Percentiles rank a stretch among this genome's conserved stretches.
phyloP scores from a whole-genome alignment of 53 echinoderm and acorn worm species.

The Holothuria leucospilota region DNA sequence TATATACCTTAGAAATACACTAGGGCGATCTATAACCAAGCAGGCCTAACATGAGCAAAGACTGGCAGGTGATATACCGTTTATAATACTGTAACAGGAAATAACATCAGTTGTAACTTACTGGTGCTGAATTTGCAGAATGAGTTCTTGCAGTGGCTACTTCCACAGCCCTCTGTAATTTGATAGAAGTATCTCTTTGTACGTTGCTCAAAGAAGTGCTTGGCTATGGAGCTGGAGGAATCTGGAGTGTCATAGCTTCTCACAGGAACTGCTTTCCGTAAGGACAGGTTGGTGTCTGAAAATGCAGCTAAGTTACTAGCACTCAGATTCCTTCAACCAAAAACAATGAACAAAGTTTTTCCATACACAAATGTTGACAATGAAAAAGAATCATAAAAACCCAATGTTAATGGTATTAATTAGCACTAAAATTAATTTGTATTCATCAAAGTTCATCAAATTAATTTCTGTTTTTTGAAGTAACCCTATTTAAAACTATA shows the following conservation, averaged over 20 bases:
- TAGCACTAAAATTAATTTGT: too few species aligned
- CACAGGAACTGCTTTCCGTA: conserved; percentile 77
- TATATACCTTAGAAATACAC: too few species aligned
- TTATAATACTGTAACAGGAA: too few species aligned
- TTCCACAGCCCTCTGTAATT: conserved; percentile 83
- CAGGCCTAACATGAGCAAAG: too few species aligned
- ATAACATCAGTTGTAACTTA: not conserved
- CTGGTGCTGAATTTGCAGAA: conserved; percentile 81
- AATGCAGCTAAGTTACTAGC: conserved; percentile 93
- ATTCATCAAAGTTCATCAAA: too few species aligned
- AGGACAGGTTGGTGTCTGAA: conserved; percentile 93
- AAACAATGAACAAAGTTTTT: not conserved
- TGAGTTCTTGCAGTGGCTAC: conserved; percentile 72
- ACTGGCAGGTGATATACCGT: too few species aligned
- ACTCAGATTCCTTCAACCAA: conserved; percentile 80
- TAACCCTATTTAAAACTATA: too few species aligned
- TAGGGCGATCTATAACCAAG: too few species aligned
- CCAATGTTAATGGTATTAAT: too few species aligned
- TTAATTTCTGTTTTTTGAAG: too few species aligned
- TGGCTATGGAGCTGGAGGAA: conserved; percentile 68
- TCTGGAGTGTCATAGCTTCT: conserved; percentile 88
- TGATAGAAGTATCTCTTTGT: conserved; percentile 88
- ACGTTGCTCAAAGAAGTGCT: conserved; percentile 73
- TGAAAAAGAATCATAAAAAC: not conserved
- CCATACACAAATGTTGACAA: not conserved